These are phyloP conservation scores for Anthopleura sola DNA, from an alignment of 64 coral and sea anemone genomes.

Conservation along the genomic window DNA sequence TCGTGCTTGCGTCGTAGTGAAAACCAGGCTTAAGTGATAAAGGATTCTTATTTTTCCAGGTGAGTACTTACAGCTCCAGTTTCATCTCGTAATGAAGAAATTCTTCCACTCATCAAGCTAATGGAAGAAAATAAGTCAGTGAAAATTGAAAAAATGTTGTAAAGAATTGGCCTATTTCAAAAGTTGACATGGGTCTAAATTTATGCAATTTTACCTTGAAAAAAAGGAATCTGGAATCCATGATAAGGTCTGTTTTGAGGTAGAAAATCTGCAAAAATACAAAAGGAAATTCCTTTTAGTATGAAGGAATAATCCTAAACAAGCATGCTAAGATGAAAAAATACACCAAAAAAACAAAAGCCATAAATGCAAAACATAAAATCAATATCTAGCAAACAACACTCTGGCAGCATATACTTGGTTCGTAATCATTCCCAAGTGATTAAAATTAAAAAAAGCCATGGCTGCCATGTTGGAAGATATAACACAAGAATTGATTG, in stretches of 20 bases:
- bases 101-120: conserved; percentile 96
- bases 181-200: not conserved
- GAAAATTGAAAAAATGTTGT: not conserved
- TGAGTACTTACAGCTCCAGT: conserved; percentile 90
- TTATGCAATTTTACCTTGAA: conserved; percentile 60
- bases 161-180: not conserved
- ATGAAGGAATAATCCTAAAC: too few relatives aligned
- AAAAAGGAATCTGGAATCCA: conserved; percentile 99
- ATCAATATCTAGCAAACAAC: too few relatives aligned
- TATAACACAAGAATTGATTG: too few relatives aligned
- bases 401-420: too few relatives aligned
- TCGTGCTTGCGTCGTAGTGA: too few relatives aligned
- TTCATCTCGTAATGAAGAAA: conserved; percentile 94
- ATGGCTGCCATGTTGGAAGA: too few relatives aligned
- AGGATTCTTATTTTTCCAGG: too few relatives aligned
- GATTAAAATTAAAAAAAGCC: too few relatives aligned
- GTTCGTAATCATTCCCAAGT: too few relatives aligned
- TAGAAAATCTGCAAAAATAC: conserved; percentile 73
- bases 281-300: not conserved
- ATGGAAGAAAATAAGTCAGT: not conserved
- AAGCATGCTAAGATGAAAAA: too few relatives aligned
- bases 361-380: too few relatives aligned
- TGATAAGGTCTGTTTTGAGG: conserved; percentile 88
- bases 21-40: not conserved
- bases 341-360: too few relatives aligned